Evolutionary conservation across 1,140 invertebrate species (phyloP).

Genomic region (Hestina assimilis): DNA sequence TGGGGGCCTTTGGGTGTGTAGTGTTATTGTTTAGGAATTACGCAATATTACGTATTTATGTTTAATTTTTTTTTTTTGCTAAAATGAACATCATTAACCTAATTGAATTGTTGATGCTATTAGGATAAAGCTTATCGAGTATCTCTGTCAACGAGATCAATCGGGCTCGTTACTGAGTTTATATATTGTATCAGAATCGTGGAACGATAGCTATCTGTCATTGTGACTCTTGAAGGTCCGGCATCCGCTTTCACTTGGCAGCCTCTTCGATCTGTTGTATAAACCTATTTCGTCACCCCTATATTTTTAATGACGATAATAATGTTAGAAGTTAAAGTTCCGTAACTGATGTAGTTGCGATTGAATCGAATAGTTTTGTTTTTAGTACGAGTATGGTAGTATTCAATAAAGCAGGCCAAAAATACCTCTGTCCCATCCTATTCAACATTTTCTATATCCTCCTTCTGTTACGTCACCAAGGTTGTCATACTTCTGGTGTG

Average conservation of each 20-base stretch:
- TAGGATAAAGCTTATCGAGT: conserved; percentile 50
- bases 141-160: conserved; percentile 53
- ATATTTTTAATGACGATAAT: background rate
- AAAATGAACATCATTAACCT: conserved; percentile 49
- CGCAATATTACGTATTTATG: background rate
- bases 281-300: background rate
- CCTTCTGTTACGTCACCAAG: no score
- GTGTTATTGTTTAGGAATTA: no score
- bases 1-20: no score
- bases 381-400: no score
- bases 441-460: no score
- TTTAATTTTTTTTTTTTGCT: background rate
- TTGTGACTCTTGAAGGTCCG: conserved; percentile 5
- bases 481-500: no score
- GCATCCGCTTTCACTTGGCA: background rate
- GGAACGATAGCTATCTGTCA: conserved; percentile 21
- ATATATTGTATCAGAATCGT: conserved; percentile 27
- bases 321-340: background rate
- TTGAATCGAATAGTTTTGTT: no score
- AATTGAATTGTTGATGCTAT: conserved; percentile 60
- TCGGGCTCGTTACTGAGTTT: conserved; percentile 42
- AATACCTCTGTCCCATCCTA: no score
- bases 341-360: no score
- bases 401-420: no score
- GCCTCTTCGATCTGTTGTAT: background rate